phyloP scores from a whole-genome alignment of 1,140 invertebrate genomes.

The Pomacea maculata region DNA sequence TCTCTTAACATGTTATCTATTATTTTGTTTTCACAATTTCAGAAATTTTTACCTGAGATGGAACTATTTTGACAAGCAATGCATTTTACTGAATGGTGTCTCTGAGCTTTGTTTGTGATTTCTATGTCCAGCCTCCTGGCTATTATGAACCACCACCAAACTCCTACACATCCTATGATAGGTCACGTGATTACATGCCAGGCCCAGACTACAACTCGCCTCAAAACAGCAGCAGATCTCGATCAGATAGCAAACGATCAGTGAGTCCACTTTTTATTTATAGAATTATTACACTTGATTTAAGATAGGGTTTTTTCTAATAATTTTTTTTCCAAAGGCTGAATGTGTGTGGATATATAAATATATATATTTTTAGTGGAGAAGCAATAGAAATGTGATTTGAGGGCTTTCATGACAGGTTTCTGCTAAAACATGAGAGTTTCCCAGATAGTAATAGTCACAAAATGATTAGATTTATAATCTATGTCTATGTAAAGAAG shows the following conservation, averaged over 20 bases:
- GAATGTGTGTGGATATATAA: too few species aligned
- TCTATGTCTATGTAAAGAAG: too few species aligned
- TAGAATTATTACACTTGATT: background rate
- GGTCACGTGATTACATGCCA: slow-evolving; percentile 69
- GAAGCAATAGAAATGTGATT: too few species aligned
- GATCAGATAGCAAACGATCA: slow-evolving; percentile 18
- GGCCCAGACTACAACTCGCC: slow-evolving; percentile 40
- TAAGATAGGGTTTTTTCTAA: background rate
- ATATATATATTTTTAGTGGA: too few species aligned
- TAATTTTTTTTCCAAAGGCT: too few species aligned
- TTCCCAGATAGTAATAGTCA: too few species aligned
- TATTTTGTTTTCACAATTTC: background rate
- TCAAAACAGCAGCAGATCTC: slow-evolving; percentile 24
- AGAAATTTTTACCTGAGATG: slow-evolving; percentile 67
- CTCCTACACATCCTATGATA: slow-evolving; percentile 79
- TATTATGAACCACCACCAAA: slow-evolving; percentile 78
- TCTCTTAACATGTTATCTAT: background rate
- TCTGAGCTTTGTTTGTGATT: background rate
- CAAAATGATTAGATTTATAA: too few species aligned
- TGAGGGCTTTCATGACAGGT: too few species aligned
- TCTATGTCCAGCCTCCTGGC: slow-evolving; percentile 66
- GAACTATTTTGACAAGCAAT: slow-evolving; percentile 72
- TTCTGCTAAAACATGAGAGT: too few species aligned
- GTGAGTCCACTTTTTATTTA: slow-evolving; percentile 11
- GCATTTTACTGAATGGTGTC: background rate